Evolutionary conservation across 2,888 invertebrate species (phyloP).

Genomic region (Agonopterix arenella): DNA sequence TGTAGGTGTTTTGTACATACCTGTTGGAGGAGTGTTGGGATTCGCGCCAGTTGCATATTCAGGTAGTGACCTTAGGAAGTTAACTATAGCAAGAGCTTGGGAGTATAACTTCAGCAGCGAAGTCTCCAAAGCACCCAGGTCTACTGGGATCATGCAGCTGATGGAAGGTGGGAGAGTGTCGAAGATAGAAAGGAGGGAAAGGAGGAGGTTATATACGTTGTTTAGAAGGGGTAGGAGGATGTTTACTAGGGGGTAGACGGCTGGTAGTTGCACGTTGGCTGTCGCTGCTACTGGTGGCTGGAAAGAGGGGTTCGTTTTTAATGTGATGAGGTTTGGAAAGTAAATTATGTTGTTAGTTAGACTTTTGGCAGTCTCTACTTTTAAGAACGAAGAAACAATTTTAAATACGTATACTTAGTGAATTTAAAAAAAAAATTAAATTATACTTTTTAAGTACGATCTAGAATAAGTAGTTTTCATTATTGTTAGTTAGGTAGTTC

Average conservation of each 20-base stretch:
- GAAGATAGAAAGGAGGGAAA: constrained; percentile 63
- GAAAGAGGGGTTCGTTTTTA: not conserved
- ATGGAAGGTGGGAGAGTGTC: constrained; percentile 61
- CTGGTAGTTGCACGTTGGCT: constrained; percentile 51
- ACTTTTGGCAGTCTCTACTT: too few relatives aligned
- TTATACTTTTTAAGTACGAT: too few relatives aligned
- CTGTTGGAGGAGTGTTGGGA: constrained; percentile 30
- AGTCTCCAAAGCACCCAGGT: constrained; percentile 59
- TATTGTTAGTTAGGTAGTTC: too few relatives aligned
- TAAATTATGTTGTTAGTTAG: too few relatives aligned
- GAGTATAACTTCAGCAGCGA: constrained; percentile 61
- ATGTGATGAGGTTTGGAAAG: too few relatives aligned
- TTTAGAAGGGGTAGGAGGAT: constrained; percentile 60
- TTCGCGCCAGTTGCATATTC: constrained; percentile 62
- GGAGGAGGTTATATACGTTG: constrained; percentile 66
- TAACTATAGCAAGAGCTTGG: constrained; percentile 63
- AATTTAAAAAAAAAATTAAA: too few relatives aligned
- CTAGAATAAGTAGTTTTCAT: too few relatives aligned
- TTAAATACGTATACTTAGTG: too few relatives aligned
- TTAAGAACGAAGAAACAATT: too few relatives aligned
- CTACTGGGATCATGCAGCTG: constrained; percentile 59
- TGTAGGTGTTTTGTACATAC: not conserved
- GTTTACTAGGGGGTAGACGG: constrained; percentile 65
- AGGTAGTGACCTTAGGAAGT: constrained; percentile 52
- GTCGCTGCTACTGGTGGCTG: constrained; percentile 51